phyloP scores from a whole-genome alignment of 1,140 invertebrate species.

The Cataglyphis hispanica region DNA sequence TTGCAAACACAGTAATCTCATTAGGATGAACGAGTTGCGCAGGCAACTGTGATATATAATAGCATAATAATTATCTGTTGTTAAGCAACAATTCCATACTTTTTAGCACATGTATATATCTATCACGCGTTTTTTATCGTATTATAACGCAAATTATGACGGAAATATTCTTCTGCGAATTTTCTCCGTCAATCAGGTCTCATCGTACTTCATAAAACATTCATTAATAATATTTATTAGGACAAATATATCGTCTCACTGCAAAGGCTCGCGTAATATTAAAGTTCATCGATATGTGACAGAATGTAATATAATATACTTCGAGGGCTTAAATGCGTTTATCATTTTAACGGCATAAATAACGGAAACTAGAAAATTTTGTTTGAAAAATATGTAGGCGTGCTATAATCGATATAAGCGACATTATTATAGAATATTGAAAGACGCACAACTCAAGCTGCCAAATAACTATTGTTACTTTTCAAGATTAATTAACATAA shows the following conservation, averaged over 20 bases:
- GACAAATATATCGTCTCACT: constrained; percentile 51
- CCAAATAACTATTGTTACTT: constrained; percentile 73
- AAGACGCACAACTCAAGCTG: constrained; percentile 76
- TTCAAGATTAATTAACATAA: constrained; percentile 48
- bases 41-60: constrained; percentile 83
- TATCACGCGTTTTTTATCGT: constrained; percentile 35
- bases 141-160: constrained; percentile 8
- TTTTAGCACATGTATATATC: constrained; percentile 64
- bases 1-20: constrained; percentile 63
- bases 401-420: constrained; percentile 28
- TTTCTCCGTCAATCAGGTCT: constrained; percentile 24
- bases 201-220: constrained; percentile 57
- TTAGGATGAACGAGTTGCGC: constrained; percentile 77
- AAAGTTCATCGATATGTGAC: constrained; percentile 23
- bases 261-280: constrained; percentile 41
- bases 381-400: background rate
- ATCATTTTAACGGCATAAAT: constrained; percentile 23
- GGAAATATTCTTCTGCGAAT: constrained; percentile 20
- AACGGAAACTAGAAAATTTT: background rate
- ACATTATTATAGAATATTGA: constrained; percentile 37
- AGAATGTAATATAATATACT: constrained; percentile 8
- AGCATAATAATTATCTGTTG: constrained; percentile 80
- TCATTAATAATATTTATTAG: constrained; percentile 75
- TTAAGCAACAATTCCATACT: constrained; percentile 68
- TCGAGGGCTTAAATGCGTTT: constrained; percentile 6